phyloP scores from a whole-genome alignment of 1,140 invertebrate genomes.

The Tetragonula clypearis region DNA sequence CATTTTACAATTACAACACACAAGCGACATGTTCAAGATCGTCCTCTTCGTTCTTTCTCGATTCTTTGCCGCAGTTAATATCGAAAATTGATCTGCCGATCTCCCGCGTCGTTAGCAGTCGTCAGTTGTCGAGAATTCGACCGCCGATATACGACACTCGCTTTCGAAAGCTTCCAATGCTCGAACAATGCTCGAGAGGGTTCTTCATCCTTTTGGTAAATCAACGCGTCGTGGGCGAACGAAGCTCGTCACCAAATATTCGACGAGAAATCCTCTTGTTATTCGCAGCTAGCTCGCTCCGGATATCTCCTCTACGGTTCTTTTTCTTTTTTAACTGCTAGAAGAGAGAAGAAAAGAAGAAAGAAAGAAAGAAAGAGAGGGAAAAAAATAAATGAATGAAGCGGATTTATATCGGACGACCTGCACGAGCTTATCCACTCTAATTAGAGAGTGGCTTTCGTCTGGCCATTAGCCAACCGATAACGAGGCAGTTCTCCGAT shows the following conservation, averaged over 20 bases:
- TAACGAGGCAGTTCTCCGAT: not conserved
- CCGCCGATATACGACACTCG: not conserved
- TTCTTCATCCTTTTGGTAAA: no score
- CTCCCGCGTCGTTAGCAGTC: no score
- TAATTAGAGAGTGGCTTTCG: slow-evolving; percentile 10
- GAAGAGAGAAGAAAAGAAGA: no score
- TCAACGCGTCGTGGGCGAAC: not conserved
- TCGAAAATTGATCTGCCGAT: no score
- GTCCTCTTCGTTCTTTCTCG: no score
- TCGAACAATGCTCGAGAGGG: no score
- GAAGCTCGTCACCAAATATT: not conserved
- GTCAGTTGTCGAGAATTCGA: not conserved
- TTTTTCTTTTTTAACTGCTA: not conserved
- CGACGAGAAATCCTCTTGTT: not conserved
- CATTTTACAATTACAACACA: not conserved
- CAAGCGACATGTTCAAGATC: not conserved
- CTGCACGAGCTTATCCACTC: not conserved
- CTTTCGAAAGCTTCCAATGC: not conserved
- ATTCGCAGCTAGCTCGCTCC: not conserved
- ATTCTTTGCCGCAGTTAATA: not conserved
- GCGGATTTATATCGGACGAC: not conserved
- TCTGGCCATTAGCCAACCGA: not conserved
- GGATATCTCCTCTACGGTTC: not conserved
- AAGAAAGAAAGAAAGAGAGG: not conserved
- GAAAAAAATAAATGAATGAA: not conserved